phyloP scores from a whole-genome alignment of 2,113 vertebrate genomes.

The Platysternon megacephalum region DNA sequence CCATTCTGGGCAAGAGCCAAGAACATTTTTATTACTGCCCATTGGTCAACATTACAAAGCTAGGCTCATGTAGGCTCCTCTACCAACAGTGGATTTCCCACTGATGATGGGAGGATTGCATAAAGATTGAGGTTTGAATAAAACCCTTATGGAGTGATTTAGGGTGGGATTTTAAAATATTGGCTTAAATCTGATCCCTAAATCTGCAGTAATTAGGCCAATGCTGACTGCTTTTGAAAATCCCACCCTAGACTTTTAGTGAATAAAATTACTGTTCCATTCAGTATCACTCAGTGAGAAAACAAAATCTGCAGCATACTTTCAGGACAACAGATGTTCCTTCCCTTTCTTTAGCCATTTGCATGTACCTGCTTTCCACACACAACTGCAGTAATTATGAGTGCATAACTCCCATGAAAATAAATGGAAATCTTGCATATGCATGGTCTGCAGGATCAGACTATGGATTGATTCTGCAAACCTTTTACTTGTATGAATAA shows the following conservation, averaged over 20 bases:
- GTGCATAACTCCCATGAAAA: not conserved
- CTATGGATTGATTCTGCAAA: not conserved
- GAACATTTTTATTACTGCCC: conserved; percentile 18
- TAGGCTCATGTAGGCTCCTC: not conserved
- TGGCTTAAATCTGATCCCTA: not conserved
- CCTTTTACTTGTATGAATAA: not conserved
- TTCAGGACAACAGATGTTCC: not conserved
- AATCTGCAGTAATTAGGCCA: not conserved
- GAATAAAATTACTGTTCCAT: not conserved
- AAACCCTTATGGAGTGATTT: not conserved
- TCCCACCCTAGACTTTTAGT: not conserved
- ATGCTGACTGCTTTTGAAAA: not conserved
- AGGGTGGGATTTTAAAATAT: not conserved
- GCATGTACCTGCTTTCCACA: not conserved
- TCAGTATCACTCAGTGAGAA: not conserved
- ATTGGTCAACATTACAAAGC: not conserved
- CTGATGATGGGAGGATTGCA: not conserved
- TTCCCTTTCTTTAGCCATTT: not conserved
- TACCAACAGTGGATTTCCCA: not conserved
- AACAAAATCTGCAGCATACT: not conserved
- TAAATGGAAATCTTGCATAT: not conserved
- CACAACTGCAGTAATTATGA: not conserved
- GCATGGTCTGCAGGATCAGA: not conserved
- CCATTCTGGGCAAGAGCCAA: not conserved
- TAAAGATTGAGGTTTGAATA: not conserved